Evolutionary conservation across 2,888 invertebrate genomes (phyloP), one percentile per base, ranked within the genome.

Genomic region (Apamea crenata): DNA sequence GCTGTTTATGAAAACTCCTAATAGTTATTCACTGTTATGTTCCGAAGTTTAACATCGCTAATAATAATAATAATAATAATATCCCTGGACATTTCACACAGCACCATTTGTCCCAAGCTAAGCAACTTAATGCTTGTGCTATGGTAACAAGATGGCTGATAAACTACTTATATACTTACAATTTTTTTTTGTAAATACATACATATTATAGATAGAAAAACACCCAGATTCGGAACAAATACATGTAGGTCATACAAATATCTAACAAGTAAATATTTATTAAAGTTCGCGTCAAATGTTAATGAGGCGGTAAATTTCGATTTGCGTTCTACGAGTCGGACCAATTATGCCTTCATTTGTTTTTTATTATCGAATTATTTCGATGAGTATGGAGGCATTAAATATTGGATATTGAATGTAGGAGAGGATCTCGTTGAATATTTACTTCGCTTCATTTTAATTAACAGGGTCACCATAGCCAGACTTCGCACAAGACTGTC

Each of bases 1-100:
- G 87, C 86, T 88, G 90, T 93, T 94, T 93, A 90, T 90, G 91
- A 90, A 90, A 90, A 91, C 89, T 91, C 88, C 77, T 83, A 91
- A 91, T 92, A 92, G 90, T 91, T 89, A 83, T 84, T 80, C 86
- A 83, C 81, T 67, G 40, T 78, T 79, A 36, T 29, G 50, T 77
- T 81, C 67, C 50, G 36, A 36, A 83, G 77, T 82, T 88, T 40
- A 68, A 80, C 65, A 69, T 74, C 53, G 61, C 63, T 56, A 77
- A 44, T 79, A 80, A n/a, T n/a, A n/a, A n/a, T n/a, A n/a, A n/a
- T n/a, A n/a, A n/a, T n/a, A n/a, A n/a, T n/a, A n/a, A n/a, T n/a
- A n/a, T n/a, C n/a, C n/a, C n/a, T n/a, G n/a, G n/a, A n/a, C n/a
- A n/a, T n/a, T n/a, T n/a, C n/a, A n/a, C n/a, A n/a, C n/a, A n/a